phyloP scores from a whole-genome alignment of 2,888 invertebrate species.

The Tridacna crocea region DNA sequence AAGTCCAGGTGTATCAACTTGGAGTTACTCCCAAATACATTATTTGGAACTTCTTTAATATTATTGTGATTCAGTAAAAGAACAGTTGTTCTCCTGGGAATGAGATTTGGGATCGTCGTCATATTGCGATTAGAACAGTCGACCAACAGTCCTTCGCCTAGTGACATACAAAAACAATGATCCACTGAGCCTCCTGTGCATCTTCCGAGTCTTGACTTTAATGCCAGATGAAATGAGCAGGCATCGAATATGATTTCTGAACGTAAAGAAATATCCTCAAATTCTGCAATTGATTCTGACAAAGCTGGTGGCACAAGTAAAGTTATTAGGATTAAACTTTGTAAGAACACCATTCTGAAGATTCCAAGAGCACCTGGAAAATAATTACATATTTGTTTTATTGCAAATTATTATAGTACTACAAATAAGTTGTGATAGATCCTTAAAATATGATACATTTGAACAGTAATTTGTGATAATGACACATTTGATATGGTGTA shows the following conservation, averaged over 20 bases:
- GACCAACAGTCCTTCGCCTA: neutral
- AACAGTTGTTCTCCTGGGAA: neutral
- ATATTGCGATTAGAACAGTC: neutral
- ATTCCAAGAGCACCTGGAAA: no score
- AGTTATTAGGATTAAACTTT: no score
- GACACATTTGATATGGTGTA: no score
- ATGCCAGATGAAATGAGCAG: neutral
- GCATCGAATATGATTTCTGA: neutral
- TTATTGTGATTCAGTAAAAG: neutral
- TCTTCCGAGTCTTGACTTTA: neutral
- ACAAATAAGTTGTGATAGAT: no score
- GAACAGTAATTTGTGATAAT: no score
- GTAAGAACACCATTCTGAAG: no score
- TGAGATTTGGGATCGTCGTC: neutral
- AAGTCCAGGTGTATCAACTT: neutral
- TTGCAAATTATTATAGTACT: no score
- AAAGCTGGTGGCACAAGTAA: no score
- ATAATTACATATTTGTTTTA: no score
- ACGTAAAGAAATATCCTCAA: no score
- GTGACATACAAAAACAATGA: neutral
- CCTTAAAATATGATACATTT: no score
- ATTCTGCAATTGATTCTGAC: no score
- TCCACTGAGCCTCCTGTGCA: neutral
- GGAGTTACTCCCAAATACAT: neutral
- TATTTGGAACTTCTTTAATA: neutral